Percentiles rank a stretch among this genome's conserved stretches.
These are phyloP conservation scores for Scaptomyza caliginosa DNA, from an alignment of 2,888 invertebrate species.

Conservation along the genomic window DNA sequence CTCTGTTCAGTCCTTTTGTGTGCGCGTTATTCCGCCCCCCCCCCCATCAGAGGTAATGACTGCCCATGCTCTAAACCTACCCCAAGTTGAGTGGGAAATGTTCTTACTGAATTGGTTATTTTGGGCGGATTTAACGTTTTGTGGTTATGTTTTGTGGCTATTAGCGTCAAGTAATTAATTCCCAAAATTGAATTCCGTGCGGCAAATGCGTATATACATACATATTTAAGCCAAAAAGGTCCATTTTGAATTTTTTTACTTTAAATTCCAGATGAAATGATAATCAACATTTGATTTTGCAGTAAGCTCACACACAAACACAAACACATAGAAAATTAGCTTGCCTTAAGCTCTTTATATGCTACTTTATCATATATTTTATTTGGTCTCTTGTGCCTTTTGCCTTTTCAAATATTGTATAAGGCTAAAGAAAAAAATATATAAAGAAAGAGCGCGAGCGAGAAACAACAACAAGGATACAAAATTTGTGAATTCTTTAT, in stretches of 20 bases:
- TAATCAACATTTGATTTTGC: not conserved
- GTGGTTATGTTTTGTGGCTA: constrained; percentile 54
- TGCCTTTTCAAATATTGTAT: constrained; percentile 3
- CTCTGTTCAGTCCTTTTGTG: constrained; percentile 12
- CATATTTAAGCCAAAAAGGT: not conserved
- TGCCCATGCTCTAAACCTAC: constrained; percentile 39
- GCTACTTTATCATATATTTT: not conserved
- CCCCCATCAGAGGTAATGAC: constrained; percentile 42
- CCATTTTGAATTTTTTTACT: constrained; percentile 26
- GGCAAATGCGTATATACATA: constrained; percentile 11
- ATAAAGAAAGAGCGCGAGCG: not conserved
- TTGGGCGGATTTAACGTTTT: constrained; percentile 25
- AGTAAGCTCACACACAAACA: not conserved
- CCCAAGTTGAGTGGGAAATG: constrained; percentile 11
- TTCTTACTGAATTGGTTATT: constrained; percentile 36
- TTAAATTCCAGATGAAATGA: constrained; percentile 11
- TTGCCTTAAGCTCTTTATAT: not conserved
- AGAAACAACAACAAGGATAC: constrained; percentile 11
- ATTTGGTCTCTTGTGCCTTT: not conserved
- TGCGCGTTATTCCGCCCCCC: constrained; percentile 3
- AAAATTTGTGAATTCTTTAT: constrained; percentile 43
- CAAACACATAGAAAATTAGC: not conserved
- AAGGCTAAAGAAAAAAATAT: constrained; percentile 11
- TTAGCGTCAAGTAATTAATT: constrained; percentile 58
- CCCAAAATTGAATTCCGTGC: constrained; percentile 36